Percentiles rank a stretch among this genome's conserved stretches.
phyloP scores from a whole-genome alignment of 2,797 vertebrate genomes.

The Chloroceryle inda region DNA sequence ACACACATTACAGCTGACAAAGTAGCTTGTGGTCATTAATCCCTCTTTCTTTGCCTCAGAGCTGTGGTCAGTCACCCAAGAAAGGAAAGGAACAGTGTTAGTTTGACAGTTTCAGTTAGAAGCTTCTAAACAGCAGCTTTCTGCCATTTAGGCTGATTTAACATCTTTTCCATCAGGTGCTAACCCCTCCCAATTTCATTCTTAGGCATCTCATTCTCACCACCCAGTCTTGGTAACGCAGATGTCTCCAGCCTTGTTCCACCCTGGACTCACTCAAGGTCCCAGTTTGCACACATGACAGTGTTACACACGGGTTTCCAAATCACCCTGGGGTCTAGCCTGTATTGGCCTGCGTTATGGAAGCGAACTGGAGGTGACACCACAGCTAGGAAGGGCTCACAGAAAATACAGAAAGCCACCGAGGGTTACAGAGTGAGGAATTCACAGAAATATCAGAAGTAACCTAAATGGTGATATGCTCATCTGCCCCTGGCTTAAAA shows the following conservation, averaged over 20 bases:
- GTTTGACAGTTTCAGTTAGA: neutral
- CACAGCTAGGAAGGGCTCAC: neutral
- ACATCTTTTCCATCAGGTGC: neutral
- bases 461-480: neutral
- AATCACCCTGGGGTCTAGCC: neutral
- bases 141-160: neutral
- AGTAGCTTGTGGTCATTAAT: neutral
- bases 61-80: rapidly evolving
- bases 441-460: neutral
- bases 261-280: rapidly evolving
- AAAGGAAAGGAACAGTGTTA: neutral
- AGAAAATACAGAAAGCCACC: neutral
- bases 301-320: neutral
- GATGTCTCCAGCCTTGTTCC: neutral
- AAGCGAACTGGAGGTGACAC: neutral
- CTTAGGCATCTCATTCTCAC: neutral
- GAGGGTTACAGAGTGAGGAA: neutral
- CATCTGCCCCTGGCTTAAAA: rapidly evolving
- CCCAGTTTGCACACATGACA: neutral
- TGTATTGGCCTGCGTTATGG: neutral
- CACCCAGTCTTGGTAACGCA: neutral
- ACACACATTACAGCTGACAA: neutral
- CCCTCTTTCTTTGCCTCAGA: neutral
- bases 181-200: neutral
- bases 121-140: neutral